Percentiles rank a stretch among this genome's conserved stretches.
Evolutionary conservation across 2,113 vertebrate genomes (phyloP).

Genomic region (Burhinus bistriatus): DNA sequence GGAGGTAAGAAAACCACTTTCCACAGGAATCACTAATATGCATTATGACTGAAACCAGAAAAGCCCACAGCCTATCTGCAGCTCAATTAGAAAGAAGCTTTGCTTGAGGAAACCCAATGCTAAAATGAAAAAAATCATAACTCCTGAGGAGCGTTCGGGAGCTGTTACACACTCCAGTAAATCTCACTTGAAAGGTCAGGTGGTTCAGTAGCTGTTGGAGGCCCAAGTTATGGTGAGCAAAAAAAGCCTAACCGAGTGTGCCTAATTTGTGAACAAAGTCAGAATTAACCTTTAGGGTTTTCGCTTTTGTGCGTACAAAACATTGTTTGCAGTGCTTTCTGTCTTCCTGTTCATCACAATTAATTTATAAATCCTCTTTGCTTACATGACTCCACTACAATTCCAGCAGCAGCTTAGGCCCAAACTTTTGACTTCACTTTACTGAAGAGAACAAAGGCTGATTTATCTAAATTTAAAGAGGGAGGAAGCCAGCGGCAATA

Average conservation of each 20-base stretch:
- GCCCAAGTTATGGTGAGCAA: neutral
- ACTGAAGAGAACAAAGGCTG: constrained; percentile 10
- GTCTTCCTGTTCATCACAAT: neutral
- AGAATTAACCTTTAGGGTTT: constrained; percentile 54
- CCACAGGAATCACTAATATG: neutral
- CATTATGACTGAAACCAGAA: neutral
- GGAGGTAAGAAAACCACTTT: neutral
- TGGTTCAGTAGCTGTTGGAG: constrained; percentile 5
- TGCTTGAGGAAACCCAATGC: neutral
- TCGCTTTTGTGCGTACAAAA: neutral
- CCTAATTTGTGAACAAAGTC: constrained; percentile 52
- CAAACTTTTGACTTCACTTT: constrained; percentile 35
- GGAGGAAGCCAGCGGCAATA: neutral
- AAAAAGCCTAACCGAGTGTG: constrained; percentile 37
- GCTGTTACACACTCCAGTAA: neutral
- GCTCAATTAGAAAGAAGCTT: neutral
- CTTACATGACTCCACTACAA: neutral
- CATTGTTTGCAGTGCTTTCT: constrained; percentile 27
- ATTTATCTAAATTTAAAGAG: constrained; percentile 17
- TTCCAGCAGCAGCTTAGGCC: neutral
- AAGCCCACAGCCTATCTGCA: neutral
- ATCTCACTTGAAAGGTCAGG: constrained; percentile 29
- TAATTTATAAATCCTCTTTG: constrained; percentile 49
- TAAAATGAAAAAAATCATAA: neutral
- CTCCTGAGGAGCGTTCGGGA: rapidly evolving